These are phyloP conservation scores for Phallusia fumigata DNA, from an alignment of 23 tunicate species.

Conservation along the genomic window DNA sequence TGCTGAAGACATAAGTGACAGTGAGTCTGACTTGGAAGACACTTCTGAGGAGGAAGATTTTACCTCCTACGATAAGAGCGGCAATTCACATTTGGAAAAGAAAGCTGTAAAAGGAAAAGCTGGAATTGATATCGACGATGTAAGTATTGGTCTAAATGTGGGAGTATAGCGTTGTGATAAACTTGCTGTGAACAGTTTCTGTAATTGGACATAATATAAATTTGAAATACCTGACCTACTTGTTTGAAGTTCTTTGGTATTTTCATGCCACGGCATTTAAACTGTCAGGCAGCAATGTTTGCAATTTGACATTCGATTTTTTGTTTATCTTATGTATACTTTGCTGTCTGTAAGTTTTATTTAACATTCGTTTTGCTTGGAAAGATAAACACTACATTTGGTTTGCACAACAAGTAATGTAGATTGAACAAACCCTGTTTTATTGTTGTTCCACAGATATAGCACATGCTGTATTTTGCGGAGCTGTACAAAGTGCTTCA, in stretches of 20 bases:
- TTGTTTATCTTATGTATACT: too few relatives aligned
- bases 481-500: background rate
- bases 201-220: too few relatives aligned
- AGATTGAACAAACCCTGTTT: background rate
- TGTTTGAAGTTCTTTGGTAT: too few relatives aligned
- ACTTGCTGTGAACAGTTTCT: too few relatives aligned
- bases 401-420: background rate
- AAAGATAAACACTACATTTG: too few relatives aligned
- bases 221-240: too few relatives aligned
- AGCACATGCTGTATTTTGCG: background rate
- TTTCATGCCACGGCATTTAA: too few relatives aligned
- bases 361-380: too few relatives aligned
- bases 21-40: conserved; percentile 43
- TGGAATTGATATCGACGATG: conserved; percentile 3
- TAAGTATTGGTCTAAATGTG: background rate
- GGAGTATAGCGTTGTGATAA: too few relatives aligned
- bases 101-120: background rate
- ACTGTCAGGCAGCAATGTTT: too few relatives aligned
- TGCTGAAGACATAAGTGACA: conserved; percentile 31
- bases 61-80: background rate
- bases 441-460: background rate
- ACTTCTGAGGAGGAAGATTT: conserved; percentile 47
- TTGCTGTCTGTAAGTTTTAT: too few relatives aligned
- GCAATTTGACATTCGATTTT: too few relatives aligned
- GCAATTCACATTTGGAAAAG: background rate